Evolutionary conservation across 1,140 invertebrate species (phyloP).

Genomic region (Rhopalosiphum padi): DNA sequence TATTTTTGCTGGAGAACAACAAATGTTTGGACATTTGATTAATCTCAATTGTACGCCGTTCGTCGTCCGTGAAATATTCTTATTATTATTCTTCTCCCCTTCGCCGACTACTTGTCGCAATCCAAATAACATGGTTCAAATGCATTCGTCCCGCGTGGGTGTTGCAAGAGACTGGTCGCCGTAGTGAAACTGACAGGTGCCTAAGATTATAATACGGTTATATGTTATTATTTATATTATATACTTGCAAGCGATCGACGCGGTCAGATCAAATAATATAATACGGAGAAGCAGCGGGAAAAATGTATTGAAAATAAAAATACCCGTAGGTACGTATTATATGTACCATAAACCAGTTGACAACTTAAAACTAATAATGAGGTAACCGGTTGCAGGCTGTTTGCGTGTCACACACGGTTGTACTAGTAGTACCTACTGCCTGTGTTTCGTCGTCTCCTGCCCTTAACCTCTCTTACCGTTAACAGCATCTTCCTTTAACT

Average conservation of each 20-base stretch:
- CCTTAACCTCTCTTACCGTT: conserved; percentile 48
- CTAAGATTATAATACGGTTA: neutral
- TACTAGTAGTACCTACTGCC: neutral
- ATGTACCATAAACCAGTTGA: conserved; percentile 19
- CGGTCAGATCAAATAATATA: conserved; percentile 16
- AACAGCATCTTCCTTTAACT: conserved; percentile 43
- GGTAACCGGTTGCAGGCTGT: conserved; percentile 39
- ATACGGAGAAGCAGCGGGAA: neutral
- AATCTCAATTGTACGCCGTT: neutral
- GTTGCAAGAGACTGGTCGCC: neutral
- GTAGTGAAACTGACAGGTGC: neutral
- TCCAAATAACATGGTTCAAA: neutral
- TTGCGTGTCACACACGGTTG: conserved; percentile 21
- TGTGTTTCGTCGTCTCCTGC: conserved; percentile 5
- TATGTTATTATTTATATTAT: conserved; percentile 4
- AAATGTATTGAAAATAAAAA: conserved; percentile 5
- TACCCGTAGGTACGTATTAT: neutral
- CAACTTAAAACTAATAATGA: conserved; percentile 44
- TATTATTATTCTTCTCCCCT: neutral
- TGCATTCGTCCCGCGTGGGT: neutral
- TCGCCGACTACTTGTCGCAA: neutral
- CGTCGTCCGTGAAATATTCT: neutral
- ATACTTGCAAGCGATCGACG: neutral
- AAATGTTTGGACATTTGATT: neutral
- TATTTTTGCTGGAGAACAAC: neutral